Percentiles rank a stretch among this genome's conserved stretches.
These are phyloP conservation scores for Philopotamus ludificatus DNA, from an alignment of 1,140 invertebrate genomes.

Conservation along the genomic window DNA sequence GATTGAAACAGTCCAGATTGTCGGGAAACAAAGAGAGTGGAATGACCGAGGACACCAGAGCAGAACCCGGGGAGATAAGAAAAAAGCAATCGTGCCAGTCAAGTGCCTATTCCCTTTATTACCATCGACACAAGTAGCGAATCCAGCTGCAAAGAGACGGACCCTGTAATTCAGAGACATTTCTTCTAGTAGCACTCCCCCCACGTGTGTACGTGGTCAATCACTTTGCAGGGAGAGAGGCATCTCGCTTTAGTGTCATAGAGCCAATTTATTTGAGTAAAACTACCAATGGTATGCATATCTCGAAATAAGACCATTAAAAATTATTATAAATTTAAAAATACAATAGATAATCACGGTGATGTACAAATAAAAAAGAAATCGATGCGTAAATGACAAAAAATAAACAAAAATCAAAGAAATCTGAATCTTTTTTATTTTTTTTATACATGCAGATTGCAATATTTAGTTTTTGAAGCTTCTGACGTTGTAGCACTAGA, in stretches of 20 bases:
- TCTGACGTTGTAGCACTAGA: too few relatives aligned
- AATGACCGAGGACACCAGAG: not conserved
- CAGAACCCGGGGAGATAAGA: conserved; percentile 9
- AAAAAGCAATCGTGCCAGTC: conserved; percentile 25
- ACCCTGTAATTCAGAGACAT: conserved; percentile 8
- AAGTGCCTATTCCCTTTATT: conserved; percentile 24
- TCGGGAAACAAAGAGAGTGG: conserved; percentile 6
- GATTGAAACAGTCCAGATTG: not conserved
- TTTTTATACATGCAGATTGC: too few relatives aligned
- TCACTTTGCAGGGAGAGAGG: conserved; percentile 8
- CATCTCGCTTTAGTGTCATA: not conserved
- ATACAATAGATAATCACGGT: conserved; percentile 1
- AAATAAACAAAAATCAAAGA: too few relatives aligned
- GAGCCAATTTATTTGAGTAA: not conserved
- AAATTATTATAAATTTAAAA: not conserved
- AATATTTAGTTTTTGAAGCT: too few relatives aligned
- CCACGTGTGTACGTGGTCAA: conserved; percentile 15
- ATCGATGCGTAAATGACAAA: not conserved
- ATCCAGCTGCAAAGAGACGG: not conserved
- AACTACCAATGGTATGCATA: not conserved
- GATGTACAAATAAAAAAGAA: not conserved
- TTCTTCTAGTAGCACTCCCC: not conserved
- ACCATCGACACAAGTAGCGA: not conserved
- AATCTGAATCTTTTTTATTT: too few relatives aligned
- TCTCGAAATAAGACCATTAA: not conserved